Evolutionary conservation across 1,140 invertebrate species (phyloP), one percentile per base, ranked within the genome.

Genomic region (Limonius californicus): DNA sequence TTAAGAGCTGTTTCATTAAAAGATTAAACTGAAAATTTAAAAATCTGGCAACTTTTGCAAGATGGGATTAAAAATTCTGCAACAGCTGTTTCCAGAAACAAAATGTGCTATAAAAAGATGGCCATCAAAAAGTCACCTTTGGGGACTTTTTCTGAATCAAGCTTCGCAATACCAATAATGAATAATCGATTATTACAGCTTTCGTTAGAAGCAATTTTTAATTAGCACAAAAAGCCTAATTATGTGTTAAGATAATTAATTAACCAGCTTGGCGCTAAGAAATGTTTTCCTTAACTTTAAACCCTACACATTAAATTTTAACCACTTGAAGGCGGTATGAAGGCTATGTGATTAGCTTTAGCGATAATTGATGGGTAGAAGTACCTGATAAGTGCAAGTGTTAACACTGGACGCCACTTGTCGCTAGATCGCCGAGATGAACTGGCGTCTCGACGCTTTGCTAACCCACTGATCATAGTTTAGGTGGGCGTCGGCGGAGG

Each of bases 371-470:
- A 27, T 27, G 20, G n/a, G 3, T 14, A 55, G 39, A 43, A 50
- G 18, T 69, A 69, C 68, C 68, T 69, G 66, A 63, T 61, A 56
- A 63, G 57, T 70, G 69, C 70, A 6, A 39, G 35, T 39, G n/a
- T 39, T 39, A 27, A 12, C 35, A 39, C 35, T 39, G 35, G 70
- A 66, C 69, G 65, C 69, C 70, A 69, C 70, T 70, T 72, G 70
- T 72, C 65, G 64, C 65, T 65, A 61, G 65, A 72, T 72, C 70
- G 70, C 67, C 64, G 70, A 62, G 59, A 70, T 68, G 70, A 59
- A 72, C 70, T 72, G 57, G 58, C 50, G 21, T 14, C 32, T 47
- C 30, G 42, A 30, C 30, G 62, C 55, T 15, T 21, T 30, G 42
- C 23, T 56, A 53, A 53, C 58, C 20, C 18, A 63, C 30, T 60